phyloP scores from a whole-genome alignment of 1,140 invertebrate genomes.

The Atta colombica region DNA sequence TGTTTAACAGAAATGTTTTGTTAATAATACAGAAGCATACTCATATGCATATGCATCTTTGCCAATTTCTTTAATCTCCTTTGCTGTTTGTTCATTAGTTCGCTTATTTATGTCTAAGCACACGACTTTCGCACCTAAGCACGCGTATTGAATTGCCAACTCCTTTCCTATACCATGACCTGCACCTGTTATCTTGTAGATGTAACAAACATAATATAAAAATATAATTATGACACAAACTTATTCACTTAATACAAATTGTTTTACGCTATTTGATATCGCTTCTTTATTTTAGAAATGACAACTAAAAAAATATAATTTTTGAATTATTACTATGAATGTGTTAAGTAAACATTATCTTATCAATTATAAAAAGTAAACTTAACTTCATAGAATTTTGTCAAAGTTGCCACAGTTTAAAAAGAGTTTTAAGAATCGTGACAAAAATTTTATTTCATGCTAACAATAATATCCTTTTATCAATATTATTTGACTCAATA shows the following conservation, averaged over 20 bases:
- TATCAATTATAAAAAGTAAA: too few relatives aligned
- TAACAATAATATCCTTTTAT: too few relatives aligned
- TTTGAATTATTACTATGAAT: too few relatives aligned
- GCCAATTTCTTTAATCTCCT: slow-evolving; percentile 86
- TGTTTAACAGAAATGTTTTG: not conserved
- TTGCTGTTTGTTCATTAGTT: slow-evolving; percentile 89
- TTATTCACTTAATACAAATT: not conserved
- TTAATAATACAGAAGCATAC: slow-evolving; percentile 78
- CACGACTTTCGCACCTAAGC: slow-evolving; percentile 92
- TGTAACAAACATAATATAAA: slow-evolving; percentile 22
- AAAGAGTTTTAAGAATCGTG: too few relatives aligned
- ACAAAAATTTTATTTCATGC: too few relatives aligned
- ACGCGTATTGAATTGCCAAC: slow-evolving; percentile 92
- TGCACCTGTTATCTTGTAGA: slow-evolving; percentile 93
- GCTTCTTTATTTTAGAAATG: too few relatives aligned
- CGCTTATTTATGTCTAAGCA: slow-evolving; percentile 95
- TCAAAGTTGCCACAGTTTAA: too few relatives aligned
- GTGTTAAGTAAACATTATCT: too few relatives aligned
- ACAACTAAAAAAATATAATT: too few relatives aligned
- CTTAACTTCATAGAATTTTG: too few relatives aligned
- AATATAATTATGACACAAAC: not conserved
- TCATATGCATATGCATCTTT: slow-evolving; percentile 86
- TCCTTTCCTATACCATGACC: slow-evolving; percentile 97
- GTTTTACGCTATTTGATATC: not conserved
- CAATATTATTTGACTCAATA: too few relatives aligned